A percentile compares a stretch with the other conserved stretches of the same genome.
phyloP scores from a whole-genome alignment of 1,140 invertebrate genomes.

The Dinothrombium tinctorium region DNA sequence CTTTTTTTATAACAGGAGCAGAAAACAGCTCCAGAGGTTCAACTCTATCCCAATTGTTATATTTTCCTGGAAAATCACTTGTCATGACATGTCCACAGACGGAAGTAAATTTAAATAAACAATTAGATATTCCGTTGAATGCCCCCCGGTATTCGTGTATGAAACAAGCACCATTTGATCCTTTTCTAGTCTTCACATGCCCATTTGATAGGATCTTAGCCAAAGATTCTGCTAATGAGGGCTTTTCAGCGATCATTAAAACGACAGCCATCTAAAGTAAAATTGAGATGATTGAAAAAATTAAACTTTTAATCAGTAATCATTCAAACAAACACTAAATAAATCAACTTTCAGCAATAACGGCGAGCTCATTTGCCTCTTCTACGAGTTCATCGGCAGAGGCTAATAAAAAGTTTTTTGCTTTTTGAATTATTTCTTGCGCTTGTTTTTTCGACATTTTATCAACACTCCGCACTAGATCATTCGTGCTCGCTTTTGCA shows the following conservation, averaged over 20 bases:
- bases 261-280: slow-evolving; percentile 28
- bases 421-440: background rate
- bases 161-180: slow-evolving; percentile 64
- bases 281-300: background rate
- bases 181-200: slow-evolving; percentile 54
- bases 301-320: no score
- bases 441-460: background rate
- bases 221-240: slow-evolving; percentile 78
- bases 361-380: background rate
- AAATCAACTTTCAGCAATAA: background rate
- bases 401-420: background rate
- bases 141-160: slow-evolving; percentile 75
- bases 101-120: slow-evolving; percentile 82
- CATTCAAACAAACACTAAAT: no score
- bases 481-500: slow-evolving; percentile 34
- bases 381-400: background rate
- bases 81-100: slow-evolving; percentile 96
- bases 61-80: slow-evolving; percentile 81
- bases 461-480: background rate
- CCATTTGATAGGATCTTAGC: slow-evolving; percentile 83
- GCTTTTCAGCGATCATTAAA: slow-evolving; percentile 99
- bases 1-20: slow-evolving; percentile 84
- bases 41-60: slow-evolving; percentile 94
- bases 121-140: slow-evolving; percentile 40
- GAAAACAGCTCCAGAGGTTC: slow-evolving; percentile 87